Conservation (phyloP, 2,113 vertebrate genomes). For the Fulica atra region DNA sequence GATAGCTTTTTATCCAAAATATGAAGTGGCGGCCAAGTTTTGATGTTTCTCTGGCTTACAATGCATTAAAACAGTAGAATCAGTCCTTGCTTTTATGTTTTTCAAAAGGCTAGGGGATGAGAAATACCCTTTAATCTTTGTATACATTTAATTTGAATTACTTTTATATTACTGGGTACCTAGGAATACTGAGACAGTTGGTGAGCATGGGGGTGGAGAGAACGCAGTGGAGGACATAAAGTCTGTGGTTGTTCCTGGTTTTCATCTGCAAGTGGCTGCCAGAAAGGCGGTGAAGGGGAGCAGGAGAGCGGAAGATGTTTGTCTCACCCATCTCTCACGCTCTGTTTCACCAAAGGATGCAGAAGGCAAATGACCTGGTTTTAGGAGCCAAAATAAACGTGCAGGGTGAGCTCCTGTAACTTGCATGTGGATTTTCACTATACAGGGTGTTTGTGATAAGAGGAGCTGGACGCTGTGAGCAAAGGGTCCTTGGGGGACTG, state of each 20-base stretch:
- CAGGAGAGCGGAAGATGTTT: fast-evolving
- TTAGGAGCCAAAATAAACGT: fast-evolving
- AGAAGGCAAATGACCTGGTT: background rate
- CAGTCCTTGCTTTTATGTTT: background rate
- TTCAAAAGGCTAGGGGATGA: background rate
- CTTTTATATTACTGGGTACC: background rate
- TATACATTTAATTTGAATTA: background rate
- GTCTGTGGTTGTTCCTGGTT: background rate
- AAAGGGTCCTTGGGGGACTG: background rate
- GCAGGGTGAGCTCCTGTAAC: background rate
- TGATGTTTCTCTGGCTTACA: background rate
- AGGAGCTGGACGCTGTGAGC: fast-evolving
- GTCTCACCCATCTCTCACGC: fast-evolving
- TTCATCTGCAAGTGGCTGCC: background rate
- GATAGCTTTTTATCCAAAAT: background rate
- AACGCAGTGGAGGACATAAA: background rate
- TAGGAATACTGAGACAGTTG: background rate
- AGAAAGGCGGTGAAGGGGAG: background rate
- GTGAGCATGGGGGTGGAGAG: background rate
- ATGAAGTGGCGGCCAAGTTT: background rate
- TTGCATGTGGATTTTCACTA: background rate
- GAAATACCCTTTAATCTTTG: background rate
- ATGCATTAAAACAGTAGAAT: background rate
- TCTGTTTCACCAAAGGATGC: background rate
- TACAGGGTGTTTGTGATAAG: background rate